These are phyloP conservation scores for Dipus sagitta DNA, from an alignment of 2,797 vertebrate species.

Conservation along the genomic window DNA sequence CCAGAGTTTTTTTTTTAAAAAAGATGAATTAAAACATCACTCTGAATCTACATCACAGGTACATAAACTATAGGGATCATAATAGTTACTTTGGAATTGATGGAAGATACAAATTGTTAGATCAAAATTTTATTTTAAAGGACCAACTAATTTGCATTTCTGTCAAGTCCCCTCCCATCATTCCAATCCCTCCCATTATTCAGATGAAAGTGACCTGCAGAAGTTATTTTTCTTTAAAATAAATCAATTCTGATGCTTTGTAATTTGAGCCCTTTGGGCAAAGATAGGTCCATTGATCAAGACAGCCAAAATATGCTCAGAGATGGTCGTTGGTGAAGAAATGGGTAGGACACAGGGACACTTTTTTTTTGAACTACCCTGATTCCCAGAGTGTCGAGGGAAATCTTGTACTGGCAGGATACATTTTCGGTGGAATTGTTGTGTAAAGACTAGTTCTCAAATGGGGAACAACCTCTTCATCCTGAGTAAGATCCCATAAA, in stretches of 20 bases:
- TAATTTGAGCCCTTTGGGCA: neutral
- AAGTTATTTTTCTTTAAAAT: conserved; percentile 7
- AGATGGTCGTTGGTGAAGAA: neutral
- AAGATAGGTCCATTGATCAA: neutral
- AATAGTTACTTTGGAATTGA: neutral
- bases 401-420: neutral
- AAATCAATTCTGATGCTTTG: neutral
- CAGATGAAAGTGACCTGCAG: neutral
- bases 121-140: neutral
- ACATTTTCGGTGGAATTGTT: neutral
- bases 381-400: neutral
- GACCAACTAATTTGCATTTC: neutral
- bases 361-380: neutral
- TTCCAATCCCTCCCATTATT: too few species aligned
- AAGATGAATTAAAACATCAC: neutral
- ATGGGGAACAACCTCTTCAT: neutral
- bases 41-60: neutral
- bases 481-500: neutral
- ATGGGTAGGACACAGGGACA: neutral
- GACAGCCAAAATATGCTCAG: neutral
- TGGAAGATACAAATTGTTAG: neutral
- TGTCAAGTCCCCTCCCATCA: neutral
- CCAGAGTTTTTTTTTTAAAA: neutral
- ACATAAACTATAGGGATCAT: neutral
- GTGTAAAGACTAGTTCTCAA: neutral